phyloP scores from a whole-genome alignment of 37 sponge, comb jelly and placozoan genomes.

The Lycopodina hypogea region DNA sequence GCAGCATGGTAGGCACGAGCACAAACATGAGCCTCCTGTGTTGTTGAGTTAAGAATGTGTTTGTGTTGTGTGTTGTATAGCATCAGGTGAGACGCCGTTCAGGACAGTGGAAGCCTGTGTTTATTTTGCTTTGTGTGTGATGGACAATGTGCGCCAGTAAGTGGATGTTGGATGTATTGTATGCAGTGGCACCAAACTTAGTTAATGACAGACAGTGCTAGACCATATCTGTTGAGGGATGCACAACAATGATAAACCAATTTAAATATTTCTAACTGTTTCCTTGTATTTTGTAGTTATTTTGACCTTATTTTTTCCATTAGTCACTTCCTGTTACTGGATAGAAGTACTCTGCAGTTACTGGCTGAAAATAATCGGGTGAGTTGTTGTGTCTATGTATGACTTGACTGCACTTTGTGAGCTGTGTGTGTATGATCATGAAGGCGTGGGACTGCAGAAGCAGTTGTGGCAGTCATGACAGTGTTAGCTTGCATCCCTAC shows the following conservation, averaged over 20 bases:
- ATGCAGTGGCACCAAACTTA: background rate
- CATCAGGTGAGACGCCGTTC: background rate
- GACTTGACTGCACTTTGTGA: too few relatives aligned
- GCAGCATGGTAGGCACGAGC: background rate
- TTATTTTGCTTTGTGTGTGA: conserved; percentile 59
- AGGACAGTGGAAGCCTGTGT: conserved; percentile 35
- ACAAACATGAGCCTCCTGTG: too few relatives aligned
- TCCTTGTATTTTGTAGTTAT: too few relatives aligned
- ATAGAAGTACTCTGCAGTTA: conserved; percentile 40
- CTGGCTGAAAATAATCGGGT: conserved; percentile 45
- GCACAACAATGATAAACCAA: too few relatives aligned
- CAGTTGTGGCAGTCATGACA: too few relatives aligned
- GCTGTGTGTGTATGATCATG: too few relatives aligned
- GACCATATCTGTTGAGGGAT: too few relatives aligned
- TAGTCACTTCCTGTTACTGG: conserved; percentile 27
- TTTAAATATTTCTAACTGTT: too few relatives aligned
- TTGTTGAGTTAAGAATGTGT: background rate
- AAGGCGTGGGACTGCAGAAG: too few relatives aligned
- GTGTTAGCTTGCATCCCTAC: too few relatives aligned
- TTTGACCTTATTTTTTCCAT: background rate
- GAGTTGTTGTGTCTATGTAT: conserved; percentile 6
- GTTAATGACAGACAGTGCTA: background rate
- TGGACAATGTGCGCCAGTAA: conserved; percentile 45
- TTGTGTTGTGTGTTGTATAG: background rate
- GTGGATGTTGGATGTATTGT: background rate